Evolutionary conservation across 2,888 invertebrate genomes (phyloP).

Genomic region (Macaria liturata): DNA sequence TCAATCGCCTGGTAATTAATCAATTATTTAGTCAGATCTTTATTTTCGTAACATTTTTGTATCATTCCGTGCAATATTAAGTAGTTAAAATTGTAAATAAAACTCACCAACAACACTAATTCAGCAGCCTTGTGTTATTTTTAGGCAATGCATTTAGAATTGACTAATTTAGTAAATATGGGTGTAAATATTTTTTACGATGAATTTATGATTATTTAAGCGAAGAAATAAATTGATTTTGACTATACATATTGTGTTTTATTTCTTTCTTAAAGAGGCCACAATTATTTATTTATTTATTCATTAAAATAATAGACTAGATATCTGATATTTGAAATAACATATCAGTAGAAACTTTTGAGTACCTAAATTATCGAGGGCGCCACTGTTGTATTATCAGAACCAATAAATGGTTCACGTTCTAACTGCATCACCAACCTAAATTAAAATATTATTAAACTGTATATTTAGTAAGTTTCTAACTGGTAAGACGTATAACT

Average conservation of each 20-base stretch:
- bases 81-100: slow-evolving; percentile 32
- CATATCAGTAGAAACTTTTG: too few relatives aligned
- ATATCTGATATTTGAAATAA: too few relatives aligned
- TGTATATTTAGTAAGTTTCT: too few relatives aligned
- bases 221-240: slow-evolving; percentile 57
- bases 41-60: slow-evolving; percentile 13
- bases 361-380: too few relatives aligned
- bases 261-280: not conserved
- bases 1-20: not conserved
- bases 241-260: slow-evolving; percentile 36
- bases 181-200: slow-evolving; percentile 61
- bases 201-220: slow-evolving; percentile 10
- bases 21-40: not conserved
- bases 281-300: slow-evolving; percentile 15
- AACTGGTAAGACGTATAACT: not conserved
- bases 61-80: slow-evolving; percentile 40
- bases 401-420: too few relatives aligned
- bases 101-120: not conserved
- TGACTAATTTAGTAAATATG: slow-evolving; percentile 46
- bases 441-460: too few relatives aligned
- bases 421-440: too few relatives aligned
- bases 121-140: slow-evolving; percentile 48
- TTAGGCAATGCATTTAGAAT: slow-evolving; percentile 69
- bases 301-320: too few relatives aligned
- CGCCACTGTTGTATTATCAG: too few relatives aligned